These are phyloP conservation scores for Pogonus chalceus DNA, from an alignment of 1,140 invertebrate genomes.

Conservation along the genomic window DNA sequence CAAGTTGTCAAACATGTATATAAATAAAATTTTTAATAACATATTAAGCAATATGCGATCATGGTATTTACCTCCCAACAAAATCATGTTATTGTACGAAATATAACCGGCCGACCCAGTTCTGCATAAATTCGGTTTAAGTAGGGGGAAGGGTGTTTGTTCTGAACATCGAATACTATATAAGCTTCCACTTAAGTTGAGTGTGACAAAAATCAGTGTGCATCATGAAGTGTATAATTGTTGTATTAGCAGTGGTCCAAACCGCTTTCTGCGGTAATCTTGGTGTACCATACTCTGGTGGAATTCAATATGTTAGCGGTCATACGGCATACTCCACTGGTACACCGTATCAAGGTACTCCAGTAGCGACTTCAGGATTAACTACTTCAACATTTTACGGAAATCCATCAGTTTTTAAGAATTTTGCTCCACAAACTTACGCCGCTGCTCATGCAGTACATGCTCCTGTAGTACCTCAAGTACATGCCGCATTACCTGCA, in stretches of 20 bases:
- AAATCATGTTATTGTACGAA: too few species aligned
- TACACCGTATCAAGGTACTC: neutral
- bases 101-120: neutral
- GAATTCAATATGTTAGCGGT: neutral
- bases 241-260: neutral
- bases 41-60: too few species aligned
- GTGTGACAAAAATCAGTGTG: neutral
- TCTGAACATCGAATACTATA: neutral
- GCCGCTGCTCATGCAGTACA: neutral
- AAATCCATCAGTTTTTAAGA: neutral
- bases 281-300: neutral
- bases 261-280: neutral
- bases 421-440: neutral
- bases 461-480: neutral
- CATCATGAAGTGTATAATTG: neutral
- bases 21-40: too few species aligned
- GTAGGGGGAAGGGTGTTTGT: too few species aligned
- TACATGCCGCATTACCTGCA: neutral
- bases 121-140: neutral
- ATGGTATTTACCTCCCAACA: too few species aligned
- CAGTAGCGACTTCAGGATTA: neutral
- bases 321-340: constrained; percentile 14
- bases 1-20: too few species aligned
- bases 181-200: neutral
- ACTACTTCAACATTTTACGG: neutral